Evolutionary conservation across 2,113 vertebrate species (phyloP).

Genomic region (Gobio gobio): DNA sequence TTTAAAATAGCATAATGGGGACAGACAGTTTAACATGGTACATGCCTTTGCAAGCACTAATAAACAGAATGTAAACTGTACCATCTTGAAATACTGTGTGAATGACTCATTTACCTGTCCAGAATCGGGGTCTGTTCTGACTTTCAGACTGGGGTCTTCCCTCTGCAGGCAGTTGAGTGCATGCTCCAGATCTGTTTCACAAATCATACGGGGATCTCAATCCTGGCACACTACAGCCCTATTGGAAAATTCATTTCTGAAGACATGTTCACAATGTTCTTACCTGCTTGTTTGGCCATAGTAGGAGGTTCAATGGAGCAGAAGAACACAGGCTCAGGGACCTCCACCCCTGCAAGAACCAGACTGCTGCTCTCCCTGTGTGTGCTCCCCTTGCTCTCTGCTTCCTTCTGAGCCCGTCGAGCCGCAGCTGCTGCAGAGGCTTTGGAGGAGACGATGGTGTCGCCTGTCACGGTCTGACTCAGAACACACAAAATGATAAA

Average conservation of each 20-base stretch:
- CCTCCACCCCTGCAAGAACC: conserved; percentile 88
- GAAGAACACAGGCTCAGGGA: conserved; percentile 98
- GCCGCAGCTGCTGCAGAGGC: conserved; percentile 84
- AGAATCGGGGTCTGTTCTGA: conserved; percentile 73
- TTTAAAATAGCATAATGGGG: not conserved
- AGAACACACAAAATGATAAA: not conserved
- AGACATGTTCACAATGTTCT: not conserved
- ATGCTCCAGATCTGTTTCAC: conserved; percentile 86
- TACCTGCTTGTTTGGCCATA: conserved; percentile 89
- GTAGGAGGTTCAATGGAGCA: conserved; percentile 96
- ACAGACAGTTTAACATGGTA: not conserved
- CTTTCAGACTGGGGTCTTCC: conserved; percentile 90
- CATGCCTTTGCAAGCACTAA: not conserved
- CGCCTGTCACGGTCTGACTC: conserved; percentile 90
- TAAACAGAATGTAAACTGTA: not conserved
- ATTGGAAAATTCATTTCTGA: not conserved
- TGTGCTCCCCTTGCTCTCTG: conserved; percentile 43
- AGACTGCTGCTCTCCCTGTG: conserved; percentile 64
- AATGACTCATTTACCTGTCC: conserved; percentile 71
- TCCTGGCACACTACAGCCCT: not conserved
- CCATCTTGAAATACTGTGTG: not conserved
- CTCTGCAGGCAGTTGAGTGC: conserved; percentile 91
- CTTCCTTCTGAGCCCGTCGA: conserved; percentile 67
- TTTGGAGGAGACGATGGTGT: conserved; percentile 93
- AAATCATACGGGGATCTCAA: not conserved